Conservation (phyloP, 2,113 vertebrate species). For the Sialia sialis region DNA sequence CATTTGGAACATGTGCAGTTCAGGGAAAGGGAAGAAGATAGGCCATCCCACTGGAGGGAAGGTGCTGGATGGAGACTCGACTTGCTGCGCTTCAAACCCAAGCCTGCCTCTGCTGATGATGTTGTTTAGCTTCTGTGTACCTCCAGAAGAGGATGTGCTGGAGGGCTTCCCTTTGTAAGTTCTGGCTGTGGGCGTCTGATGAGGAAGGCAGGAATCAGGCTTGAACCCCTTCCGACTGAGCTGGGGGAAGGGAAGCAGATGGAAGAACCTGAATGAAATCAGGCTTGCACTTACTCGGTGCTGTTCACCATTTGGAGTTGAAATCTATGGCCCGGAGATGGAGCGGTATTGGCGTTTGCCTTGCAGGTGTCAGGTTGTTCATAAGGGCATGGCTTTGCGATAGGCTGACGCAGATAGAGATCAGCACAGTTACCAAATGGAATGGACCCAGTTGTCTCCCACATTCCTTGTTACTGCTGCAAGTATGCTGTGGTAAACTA, state of each 20-base stretch:
- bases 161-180: background rate
- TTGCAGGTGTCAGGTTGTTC: background rate
- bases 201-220: background rate
- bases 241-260: background rate
- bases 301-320: background rate
- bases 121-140: background rate
- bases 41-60: background rate
- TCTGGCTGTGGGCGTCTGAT: background rate
- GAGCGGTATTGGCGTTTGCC: background rate
- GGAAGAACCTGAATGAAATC: background rate
- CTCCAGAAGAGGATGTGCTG: background rate
- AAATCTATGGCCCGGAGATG: background rate
- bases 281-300: background rate
- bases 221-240: background rate
- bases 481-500: background rate
- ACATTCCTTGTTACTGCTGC: background rate
- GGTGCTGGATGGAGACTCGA: background rate
- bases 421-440: background rate
- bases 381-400: background rate
- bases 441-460: background rate
- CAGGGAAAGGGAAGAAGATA: background rate
- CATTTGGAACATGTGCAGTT: background rate
- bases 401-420: background rate
- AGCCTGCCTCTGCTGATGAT: background rate
- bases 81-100: background rate